Evolutionary conservation across 1,140 invertebrate genomes (phyloP), one percentile per base, ranked within the genome.

Genomic region (Neocloeon triangulifer): DNA sequence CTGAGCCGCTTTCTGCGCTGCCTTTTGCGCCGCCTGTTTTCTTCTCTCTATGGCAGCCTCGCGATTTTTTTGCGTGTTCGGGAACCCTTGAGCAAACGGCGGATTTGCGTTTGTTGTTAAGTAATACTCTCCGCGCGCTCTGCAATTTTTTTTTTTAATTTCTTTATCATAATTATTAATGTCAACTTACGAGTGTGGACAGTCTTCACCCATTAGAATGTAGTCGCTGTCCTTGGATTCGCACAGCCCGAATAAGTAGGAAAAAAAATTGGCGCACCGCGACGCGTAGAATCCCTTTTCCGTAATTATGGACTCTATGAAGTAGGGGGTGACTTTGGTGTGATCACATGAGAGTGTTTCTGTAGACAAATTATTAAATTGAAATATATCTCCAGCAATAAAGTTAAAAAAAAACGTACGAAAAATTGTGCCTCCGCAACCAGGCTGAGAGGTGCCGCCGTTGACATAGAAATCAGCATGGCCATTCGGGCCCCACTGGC

Each of bases 381-480:
- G 8, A 23, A 8, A 23, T 8, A n/a, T n/a, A n/a, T n/a, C n/a
- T n/a, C n/a, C n/a, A n/a, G 8, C 8, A 12, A 23, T 8, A 23
- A 23, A 8, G 22, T 26, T 13, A 26, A 7, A 26, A 7, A n/a
- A 13, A 7, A 26, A 29, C 27, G 15, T 9, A 29, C 27, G 14
- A 9, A 16, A 29, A 16, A 29, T 29, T 29, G 0, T 76, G 75
- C 27, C 27, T 10, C 70, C 67, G 45, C 81, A 88, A 29, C 79
- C 81, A 2, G 81, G 81, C 42, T 88, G 82, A 42, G 73, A 73
- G 25, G 74, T 78, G 19, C 81, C 82, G 7, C 81, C 81, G 46
- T 88, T 86, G 16, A 84, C 73, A 52, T 86, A 86, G 51, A 84
- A 88, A 49, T 88, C 82, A 7, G 77, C 77, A 47, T 85, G 80